Conservation (phyloP, 2,113 vertebrate species). For the Clinocottus analis region DNA sequence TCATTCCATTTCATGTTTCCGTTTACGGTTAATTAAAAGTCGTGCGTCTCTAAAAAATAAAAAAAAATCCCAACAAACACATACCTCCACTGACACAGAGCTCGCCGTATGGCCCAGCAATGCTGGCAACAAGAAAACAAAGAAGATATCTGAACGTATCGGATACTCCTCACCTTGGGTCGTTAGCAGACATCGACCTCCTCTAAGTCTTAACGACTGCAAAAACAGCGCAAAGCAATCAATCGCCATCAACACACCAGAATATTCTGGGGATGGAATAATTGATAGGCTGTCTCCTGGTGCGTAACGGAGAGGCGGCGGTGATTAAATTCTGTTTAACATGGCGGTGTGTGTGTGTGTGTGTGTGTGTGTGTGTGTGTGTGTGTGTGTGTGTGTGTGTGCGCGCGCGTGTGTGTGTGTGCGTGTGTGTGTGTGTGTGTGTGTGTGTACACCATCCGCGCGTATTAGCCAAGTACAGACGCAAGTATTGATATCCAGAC, state of each 20-base stretch:
- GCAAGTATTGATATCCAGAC: constrained; percentile 66
- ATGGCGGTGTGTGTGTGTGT: constrained; percentile 39
- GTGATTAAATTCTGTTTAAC: constrained; percentile 78
- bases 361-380: too few species aligned
- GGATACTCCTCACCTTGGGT: constrained; percentile 70
- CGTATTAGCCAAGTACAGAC: constrained; percentile 27
- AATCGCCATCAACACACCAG: constrained; percentile 74
- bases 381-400: too few species aligned
- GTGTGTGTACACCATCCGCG: constrained; percentile 49
- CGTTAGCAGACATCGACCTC: constrained; percentile 76
- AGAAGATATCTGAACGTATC: constrained; percentile 57
- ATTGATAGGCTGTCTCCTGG: constrained; percentile 75
- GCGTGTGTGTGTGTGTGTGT: too few species aligned
- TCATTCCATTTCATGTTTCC: background rate
- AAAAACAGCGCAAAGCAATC: constrained; percentile 73
- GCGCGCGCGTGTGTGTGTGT: too few species aligned
- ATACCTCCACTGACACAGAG: background rate
- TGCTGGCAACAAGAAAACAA: constrained; percentile 30
- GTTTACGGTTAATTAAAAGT: too few species aligned
- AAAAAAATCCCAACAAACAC: background rate
- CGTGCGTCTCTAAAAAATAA: background rate
- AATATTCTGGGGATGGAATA: constrained; percentile 75
- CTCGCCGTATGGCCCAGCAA: background rate
- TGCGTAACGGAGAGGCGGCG: constrained; percentile 67
- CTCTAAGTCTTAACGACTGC: constrained; percentile 71